These are phyloP conservation scores for Cairina moschata DNA, from an alignment of 2,113 vertebrate species.

Conservation along the genomic window DNA sequence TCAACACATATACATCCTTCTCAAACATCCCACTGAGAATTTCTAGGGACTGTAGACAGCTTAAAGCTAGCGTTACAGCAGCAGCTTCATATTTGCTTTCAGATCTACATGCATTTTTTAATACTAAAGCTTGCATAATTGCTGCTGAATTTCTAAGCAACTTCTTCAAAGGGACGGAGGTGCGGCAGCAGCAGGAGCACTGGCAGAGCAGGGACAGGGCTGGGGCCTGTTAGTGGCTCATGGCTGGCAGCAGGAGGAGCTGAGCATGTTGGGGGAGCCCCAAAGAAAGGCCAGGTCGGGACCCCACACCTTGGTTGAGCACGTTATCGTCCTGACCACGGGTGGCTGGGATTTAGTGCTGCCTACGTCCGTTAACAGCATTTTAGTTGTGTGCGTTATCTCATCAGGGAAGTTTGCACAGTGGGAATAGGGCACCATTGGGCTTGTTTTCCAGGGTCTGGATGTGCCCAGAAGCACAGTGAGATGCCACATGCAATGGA, in stretches of 20 bases:
- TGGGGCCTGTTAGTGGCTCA: not conserved
- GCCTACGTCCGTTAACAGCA: not conserved
- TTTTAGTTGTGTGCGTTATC: not conserved
- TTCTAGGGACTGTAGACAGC: slow-evolving; percentile 43
- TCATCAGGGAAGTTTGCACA: not conserved
- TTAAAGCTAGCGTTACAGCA: slow-evolving; percentile 57
- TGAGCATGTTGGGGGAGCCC: not conserved
- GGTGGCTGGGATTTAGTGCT: not conserved
- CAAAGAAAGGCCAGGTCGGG: not conserved
- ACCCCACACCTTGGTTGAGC: not conserved
- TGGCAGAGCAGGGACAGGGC: not conserved
- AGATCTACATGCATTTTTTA: slow-evolving; percentile 69
- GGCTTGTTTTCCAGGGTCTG: not conserved
- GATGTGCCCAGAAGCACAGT: not conserved
- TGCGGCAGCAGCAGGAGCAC: not conserved
- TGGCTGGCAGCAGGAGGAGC: not conserved
- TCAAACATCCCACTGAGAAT: slow-evolving; percentile 71
- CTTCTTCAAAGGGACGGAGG: slow-evolving; percentile 34
- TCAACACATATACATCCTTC: slow-evolving; percentile 59
- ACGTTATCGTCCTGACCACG: not conserved
- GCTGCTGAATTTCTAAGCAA: slow-evolving; percentile 55
- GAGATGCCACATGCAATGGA: not conserved
- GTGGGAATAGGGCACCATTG: not conserved
- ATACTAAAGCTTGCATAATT: slow-evolving; percentile 68
- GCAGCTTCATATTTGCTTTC: slow-evolving; percentile 57